Conservation (phyloP, 2,797 vertebrate species). For the Chiroxiphia lanceolata region DNA sequence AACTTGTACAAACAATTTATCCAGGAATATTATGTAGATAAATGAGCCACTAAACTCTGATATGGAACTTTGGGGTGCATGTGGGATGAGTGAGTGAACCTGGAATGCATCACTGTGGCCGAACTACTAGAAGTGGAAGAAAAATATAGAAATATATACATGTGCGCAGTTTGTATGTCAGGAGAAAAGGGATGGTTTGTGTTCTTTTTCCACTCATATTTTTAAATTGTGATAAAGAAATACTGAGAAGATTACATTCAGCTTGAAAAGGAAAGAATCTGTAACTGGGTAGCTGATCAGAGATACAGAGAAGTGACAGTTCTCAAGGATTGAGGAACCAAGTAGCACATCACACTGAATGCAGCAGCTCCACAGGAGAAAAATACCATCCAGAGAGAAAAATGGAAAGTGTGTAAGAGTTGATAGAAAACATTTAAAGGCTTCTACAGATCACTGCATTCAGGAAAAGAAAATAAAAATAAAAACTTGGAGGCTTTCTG, state of each 20-base stretch:
- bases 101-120: fast-evolving
- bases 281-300: background rate
- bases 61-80: fast-evolving
- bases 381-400: background rate
- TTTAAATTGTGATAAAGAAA: background rate
- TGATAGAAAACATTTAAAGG: background rate
- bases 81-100: background rate
- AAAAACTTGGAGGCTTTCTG: background rate
- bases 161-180: background rate
- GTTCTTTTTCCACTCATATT: background rate
- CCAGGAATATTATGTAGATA: background rate
- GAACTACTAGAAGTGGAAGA: background rate
- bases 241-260: background rate
- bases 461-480: background rate
- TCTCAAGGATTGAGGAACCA: background rate
- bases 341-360: background rate
- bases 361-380: background rate
- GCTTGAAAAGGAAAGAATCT: background rate
- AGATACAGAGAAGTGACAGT: background rate
- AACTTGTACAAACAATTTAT: background rate
- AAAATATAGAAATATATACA: background rate
- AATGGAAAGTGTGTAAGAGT: background rate
- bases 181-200: background rate
- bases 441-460: background rate
- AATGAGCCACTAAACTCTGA: background rate